phyloP scores from a whole-genome alignment of 2,113 vertebrate species.

The Onychostruthus taczanowskii region DNA sequence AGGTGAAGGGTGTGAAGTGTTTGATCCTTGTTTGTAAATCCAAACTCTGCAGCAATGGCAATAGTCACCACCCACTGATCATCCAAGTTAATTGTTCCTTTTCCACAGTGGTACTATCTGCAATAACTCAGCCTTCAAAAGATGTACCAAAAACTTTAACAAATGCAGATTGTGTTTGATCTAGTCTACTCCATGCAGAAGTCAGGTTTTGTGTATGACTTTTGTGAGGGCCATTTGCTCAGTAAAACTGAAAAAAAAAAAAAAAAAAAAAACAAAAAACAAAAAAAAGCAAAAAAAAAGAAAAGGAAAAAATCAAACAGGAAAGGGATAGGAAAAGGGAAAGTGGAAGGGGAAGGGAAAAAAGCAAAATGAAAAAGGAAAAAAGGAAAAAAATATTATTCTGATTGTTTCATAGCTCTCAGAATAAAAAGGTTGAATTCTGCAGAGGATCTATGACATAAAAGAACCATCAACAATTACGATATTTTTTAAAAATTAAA shows the following conservation, averaged over 20 bases:
- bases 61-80: neutral
- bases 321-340: neutral
- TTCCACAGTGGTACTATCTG: neutral
- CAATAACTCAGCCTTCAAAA: slow-evolving; percentile 28
- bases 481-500: neutral
- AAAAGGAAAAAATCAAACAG: neutral
- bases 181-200: neutral
- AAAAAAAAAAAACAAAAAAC: neutral
- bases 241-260: neutral
- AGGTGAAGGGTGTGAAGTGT: slow-evolving; percentile 37
- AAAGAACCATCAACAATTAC: neutral
- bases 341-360: no score
- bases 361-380: neutral
- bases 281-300: neutral
- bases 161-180: neutral
- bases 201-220: neutral
- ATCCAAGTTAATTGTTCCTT: slow-evolving; percentile 20
- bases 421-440: neutral
- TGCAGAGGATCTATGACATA: neutral
- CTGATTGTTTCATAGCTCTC: neutral
- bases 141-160: neutral
- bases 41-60: slow-evolving; percentile 34
- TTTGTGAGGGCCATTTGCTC: neutral
- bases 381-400: neutral
- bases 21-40: slow-evolving; percentile 53